These are phyloP conservation scores for Archocentrus centrarchus DNA, from an alignment of 2,113 vertebrate genomes.

Conservation along the genomic window DNA sequence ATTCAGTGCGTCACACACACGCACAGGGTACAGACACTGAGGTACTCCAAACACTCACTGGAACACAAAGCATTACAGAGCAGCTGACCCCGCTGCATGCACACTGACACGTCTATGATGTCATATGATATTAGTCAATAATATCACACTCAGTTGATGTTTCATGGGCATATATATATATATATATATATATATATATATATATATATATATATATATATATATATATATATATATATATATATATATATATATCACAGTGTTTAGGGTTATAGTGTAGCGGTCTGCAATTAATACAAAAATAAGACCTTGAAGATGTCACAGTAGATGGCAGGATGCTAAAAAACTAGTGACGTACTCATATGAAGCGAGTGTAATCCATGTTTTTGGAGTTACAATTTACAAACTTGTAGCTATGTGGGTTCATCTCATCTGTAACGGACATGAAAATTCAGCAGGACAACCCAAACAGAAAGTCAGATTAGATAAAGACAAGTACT, in stretches of 20 bases:
- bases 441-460: background rate
- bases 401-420: background rate
- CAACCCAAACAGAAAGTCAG: background rate
- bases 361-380: no score
- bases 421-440: background rate
- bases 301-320: no score
- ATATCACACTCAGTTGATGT: no score
- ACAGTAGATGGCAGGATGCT: no score
- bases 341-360: no score
- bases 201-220: no score
- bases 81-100: background rate
- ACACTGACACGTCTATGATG: background rate
- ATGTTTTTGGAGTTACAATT: background rate
- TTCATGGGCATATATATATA: no score
- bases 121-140: background rate
- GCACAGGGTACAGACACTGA: background rate
- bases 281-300: no score
- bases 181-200: no score
- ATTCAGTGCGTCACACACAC: constrained; percentile 48
- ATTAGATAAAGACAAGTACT: background rate
- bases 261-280: no score
- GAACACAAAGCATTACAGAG: background rate
- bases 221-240: no score
- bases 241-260: no score
- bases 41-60: background rate